Conservation (phyloP, 2,797 vertebrate species). For the Poecilia gillii region DNA sequence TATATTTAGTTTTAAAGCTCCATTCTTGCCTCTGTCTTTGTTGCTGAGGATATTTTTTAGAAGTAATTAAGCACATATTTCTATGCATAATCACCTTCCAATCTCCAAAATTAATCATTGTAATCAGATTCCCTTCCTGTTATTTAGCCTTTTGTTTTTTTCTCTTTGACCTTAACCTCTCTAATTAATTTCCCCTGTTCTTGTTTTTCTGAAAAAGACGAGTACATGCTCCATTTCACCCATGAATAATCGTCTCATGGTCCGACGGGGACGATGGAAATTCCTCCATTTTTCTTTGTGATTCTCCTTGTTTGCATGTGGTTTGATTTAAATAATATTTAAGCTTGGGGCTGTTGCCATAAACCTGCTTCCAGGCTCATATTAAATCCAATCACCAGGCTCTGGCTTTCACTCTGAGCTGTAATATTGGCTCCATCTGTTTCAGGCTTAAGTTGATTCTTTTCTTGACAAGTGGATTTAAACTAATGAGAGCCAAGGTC, state of each 20-base stretch:
- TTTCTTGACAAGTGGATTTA: conserved; percentile 36
- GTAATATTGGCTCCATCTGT: conserved; percentile 27
- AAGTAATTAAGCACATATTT: conserved; percentile 68
- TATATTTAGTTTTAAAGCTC: conserved; percentile 2
- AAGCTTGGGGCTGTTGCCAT: conserved; percentile 9
- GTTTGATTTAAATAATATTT: conserved; percentile 18
- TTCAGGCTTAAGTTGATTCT: conserved; percentile 43
- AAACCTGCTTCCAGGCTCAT: conserved; percentile 13
- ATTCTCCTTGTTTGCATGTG: conserved; percentile 7
- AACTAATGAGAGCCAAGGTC: conserved; percentile 58
- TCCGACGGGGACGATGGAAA: conserved; percentile 35
- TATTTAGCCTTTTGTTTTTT: conserved; percentile 62
- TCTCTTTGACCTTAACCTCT: conserved; percentile 65
- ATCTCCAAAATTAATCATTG: conserved; percentile 70
- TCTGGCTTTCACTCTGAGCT: conserved; percentile 21
- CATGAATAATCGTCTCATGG: conserved; percentile 52
- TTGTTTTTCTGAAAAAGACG: conserved; percentile 55
- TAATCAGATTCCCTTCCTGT: conserved; percentile 65
- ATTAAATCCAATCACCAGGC: conserved; percentile 16
- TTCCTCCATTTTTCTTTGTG: conserved; percentile 16
- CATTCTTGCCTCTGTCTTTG: conserved; percentile 34
- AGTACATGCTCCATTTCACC: conserved; percentile 60
- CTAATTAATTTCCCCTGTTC: conserved; percentile 67
- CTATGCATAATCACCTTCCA: conserved; percentile 50
- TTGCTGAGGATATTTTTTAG: conserved; percentile 26